Base-by-base conservation (phyloP, 1,140 invertebrate species). In the Drusus annulatus region DNA sequence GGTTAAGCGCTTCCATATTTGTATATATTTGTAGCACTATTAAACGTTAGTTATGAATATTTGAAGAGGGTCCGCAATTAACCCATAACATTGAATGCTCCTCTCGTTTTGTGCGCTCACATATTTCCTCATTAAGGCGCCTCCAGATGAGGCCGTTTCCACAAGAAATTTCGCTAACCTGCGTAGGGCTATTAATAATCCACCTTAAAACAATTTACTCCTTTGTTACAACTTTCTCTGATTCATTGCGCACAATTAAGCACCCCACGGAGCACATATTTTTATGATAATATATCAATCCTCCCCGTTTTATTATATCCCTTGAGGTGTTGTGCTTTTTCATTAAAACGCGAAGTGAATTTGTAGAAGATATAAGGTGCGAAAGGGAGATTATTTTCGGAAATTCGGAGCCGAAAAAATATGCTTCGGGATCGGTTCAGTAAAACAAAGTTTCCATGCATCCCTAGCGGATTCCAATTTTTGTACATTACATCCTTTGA, bases 211-310 rank as follows among this genome's bases (percentile, higher is more conserved):
- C 69, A 74, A 74, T 74, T 28, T 74, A 74, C 69, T 74, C 52
- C 69, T 54, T 74, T 74, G 69, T 74, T 54, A 74, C 52, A 74
- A 74, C 69, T 74, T 74, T 74, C 69, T 74, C 50, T 74, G 69
- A 74, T 74, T 74, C 69, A 74, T 74, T 56, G 69, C 69, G 50
- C 69, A 74, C 69, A 74, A 74, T 74, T 74, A 74, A 74, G 69
- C 56, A 56, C 50, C 36, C 19, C 25, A 51, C 21, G 69, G 68
- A 52, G 69, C 17, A 74, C 52, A 74, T 74, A 74, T 74, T 74
- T 74, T 74, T 52, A 54, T 74, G 69, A 74, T 74, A 74, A 74
- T 74, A 74, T 74, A 74, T 74, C 69, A 74, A 74, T 54, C 50
- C 50, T 74, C 50, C 52, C 36, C 50, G 65, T 50, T 50, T 69